phyloP scores from a whole-genome alignment of 2,113 vertebrate species.

The Gallinago undulata region DNA sequence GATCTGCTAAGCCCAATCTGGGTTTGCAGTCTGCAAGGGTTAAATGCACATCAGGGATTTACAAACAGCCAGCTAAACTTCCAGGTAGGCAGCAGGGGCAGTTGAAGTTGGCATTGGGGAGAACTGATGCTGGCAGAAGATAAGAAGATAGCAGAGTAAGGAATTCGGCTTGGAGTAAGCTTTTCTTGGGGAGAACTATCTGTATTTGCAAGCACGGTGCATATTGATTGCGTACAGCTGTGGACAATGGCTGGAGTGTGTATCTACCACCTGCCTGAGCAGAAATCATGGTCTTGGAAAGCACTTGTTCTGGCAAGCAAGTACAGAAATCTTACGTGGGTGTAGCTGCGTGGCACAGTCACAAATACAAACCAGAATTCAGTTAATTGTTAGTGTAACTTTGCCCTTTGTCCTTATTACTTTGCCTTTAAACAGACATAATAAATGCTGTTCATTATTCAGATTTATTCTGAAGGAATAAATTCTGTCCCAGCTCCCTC shows the following conservation, averaged over 20 bases:
- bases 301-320: not conserved
- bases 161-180: not conserved
- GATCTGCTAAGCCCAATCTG: not conserved
- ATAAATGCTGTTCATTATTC: constrained; percentile 4
- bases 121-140: not conserved
- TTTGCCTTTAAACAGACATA: constrained; percentile 4
- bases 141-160: not conserved
- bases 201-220: not conserved
- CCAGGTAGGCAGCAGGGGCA: not conserved
- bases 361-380: not conserved
- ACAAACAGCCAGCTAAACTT: not conserved
- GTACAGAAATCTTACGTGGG: fast-evolving
- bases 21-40: not conserved
- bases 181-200: not conserved
- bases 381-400: not conserved
- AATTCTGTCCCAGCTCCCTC: not conserved
- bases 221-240: not conserved
- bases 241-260: not conserved
- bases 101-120: not conserved
- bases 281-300: not conserved
- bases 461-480: constrained; percentile 16
- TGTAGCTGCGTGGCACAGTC: not conserved
- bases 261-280: not conserved
- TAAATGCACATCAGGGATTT: not conserved
- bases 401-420: constrained; percentile 34